phyloP scores from a whole-genome alignment of 2,113 vertebrate species.

The Ctenomys sociabilis region DNA sequence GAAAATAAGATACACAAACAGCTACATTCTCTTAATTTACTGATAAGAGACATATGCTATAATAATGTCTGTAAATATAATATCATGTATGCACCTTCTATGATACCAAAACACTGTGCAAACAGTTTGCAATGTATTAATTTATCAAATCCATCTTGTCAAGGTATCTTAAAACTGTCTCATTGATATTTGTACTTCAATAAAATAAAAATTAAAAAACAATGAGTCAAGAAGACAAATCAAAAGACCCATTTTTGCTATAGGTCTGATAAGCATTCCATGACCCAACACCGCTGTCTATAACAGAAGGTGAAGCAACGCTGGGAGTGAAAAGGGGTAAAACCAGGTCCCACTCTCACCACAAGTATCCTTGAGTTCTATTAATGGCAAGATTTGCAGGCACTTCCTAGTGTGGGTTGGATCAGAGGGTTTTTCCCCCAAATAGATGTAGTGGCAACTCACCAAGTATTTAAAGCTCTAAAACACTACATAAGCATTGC shows the following conservation, averaged over 20 bases:
- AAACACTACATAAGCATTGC: background rate
- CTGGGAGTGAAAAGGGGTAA: background rate
- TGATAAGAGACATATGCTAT: too few relatives aligned
- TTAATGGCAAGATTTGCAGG: background rate
- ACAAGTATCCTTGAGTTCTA: background rate
- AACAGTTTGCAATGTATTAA: too few relatives aligned
- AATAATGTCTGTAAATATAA: too few relatives aligned
- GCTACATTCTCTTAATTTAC: too few relatives aligned
- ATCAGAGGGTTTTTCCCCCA: background rate
- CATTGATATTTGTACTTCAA: too few relatives aligned
- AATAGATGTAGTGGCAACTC: background rate
- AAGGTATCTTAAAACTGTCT: too few relatives aligned
- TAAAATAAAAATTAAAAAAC: too few relatives aligned
- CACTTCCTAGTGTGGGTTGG: background rate
- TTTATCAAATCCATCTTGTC: too few relatives aligned
- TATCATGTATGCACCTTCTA: too few relatives aligned
- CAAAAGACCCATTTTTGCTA: slow-evolving; percentile 8
- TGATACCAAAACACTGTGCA: too few relatives aligned
- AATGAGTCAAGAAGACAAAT: background rate
- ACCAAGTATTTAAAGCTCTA: slow-evolving; percentile 41
- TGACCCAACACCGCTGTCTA: background rate
- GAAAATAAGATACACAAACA: too few relatives aligned
- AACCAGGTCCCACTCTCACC: background rate
- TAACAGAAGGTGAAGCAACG: background rate
- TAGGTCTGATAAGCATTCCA: background rate